Conservation (phyloP, 2,797 vertebrate species). For the Centropyge bicolor region DNA sequence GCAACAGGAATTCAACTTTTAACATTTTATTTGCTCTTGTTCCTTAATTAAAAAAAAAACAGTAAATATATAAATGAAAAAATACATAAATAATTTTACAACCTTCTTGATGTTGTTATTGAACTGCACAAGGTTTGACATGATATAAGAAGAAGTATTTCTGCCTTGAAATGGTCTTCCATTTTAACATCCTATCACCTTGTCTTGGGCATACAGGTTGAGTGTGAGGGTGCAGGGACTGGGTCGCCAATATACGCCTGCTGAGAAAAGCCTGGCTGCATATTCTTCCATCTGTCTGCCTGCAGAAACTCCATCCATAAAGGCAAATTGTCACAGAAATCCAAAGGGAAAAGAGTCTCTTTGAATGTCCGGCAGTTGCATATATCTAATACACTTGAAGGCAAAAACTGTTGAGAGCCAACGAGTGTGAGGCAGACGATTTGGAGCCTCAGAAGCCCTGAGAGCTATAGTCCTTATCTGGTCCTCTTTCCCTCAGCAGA, state of each 20-base stretch:
- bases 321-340: conserved; percentile 61
- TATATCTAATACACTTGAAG: conserved; percentile 73
- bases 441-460: conserved; percentile 72
- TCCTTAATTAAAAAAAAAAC: neutral
- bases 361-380: conserved; percentile 60
- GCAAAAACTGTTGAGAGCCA: conserved; percentile 72
- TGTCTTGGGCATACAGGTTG: conserved; percentile 39
- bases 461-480: conserved; percentile 76
- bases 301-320: conserved; percentile 58
- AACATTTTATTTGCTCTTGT: no score
- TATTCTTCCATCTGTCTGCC: conserved; percentile 73
- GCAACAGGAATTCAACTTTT: no score
- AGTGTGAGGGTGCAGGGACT: conserved; percentile 32
- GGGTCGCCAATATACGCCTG: conserved; percentile 58
- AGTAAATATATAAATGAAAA: neutral
- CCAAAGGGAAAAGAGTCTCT: conserved; percentile 37
- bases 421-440: conserved; percentile 59
- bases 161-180: neutral
- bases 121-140: neutral
- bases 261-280: conserved; percentile 70
- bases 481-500: conserved; percentile 60
- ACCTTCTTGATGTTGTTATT: neutral
- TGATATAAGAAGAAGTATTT: conserved; percentile 2
- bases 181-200: conserved; percentile 31
- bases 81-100: neutral